These are phyloP conservation scores for Charaxes varanes DNA, from an alignment of 1,140 invertebrate species.

Conservation along the genomic window DNA sequence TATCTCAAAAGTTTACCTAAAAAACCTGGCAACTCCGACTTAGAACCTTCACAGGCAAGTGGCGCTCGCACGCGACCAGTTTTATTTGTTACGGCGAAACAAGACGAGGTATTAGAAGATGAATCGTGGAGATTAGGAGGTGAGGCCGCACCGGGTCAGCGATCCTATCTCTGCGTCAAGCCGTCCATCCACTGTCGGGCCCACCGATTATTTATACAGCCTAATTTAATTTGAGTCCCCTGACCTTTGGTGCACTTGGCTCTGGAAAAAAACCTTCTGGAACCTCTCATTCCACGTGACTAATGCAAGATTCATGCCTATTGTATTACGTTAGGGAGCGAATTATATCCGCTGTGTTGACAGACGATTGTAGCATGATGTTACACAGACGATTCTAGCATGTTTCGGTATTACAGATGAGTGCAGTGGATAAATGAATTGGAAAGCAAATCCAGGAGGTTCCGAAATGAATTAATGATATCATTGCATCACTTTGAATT, in stretches of 20 bases:
- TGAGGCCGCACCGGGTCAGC: constrained; percentile 59
- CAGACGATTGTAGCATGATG: too few relatives aligned
- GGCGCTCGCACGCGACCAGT: too few relatives aligned
- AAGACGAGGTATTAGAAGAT: constrained; percentile 68
- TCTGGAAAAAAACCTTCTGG: constrained; percentile 48
- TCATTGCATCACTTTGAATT: too few relatives aligned
- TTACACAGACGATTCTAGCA: constrained; percentile 39
- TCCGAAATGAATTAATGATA: constrained; percentile 33
- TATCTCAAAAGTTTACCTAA: too few relatives aligned
- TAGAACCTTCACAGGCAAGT: too few relatives aligned
- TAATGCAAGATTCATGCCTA: constrained; percentile 47
- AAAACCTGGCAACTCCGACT: too few relatives aligned
- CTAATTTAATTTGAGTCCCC: constrained; percentile 69
- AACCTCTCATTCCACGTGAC: constrained; percentile 29
- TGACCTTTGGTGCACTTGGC: constrained; percentile 62
- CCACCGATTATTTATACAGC: constrained; percentile 68
- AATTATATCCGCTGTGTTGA: constrained; percentile 34
- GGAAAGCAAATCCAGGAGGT: constrained; percentile 30
- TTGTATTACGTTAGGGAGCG: constrained; percentile 45
- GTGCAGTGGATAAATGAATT: constrained; percentile 30
- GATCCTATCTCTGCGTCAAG: constrained; percentile 61
- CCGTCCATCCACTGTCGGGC: constrained; percentile 58
- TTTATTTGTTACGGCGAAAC: constrained; percentile 68
- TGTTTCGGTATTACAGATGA: constrained; percentile 35
- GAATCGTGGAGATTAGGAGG: constrained; percentile 63